phyloP scores from a whole-genome alignment of 2,113 vertebrate species.

The Rhea americana region DNA sequence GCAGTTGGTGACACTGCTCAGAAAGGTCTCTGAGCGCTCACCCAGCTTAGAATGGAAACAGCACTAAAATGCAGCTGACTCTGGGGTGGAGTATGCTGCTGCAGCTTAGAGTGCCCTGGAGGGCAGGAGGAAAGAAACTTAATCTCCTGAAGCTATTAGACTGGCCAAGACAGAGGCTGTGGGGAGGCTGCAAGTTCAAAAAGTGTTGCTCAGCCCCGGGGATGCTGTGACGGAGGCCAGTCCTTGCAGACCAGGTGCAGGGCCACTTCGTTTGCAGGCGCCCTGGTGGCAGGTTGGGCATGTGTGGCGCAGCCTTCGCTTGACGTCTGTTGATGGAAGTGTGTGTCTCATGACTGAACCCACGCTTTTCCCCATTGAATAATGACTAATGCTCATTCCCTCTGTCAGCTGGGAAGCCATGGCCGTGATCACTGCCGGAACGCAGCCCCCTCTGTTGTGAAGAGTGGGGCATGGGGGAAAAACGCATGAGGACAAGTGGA shows the following conservation, averaged over 20 bases:
- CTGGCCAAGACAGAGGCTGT: not conserved
- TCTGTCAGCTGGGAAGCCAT: not conserved
- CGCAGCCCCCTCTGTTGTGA: not conserved
- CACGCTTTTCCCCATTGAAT: not conserved
- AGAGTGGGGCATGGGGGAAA: not conserved
- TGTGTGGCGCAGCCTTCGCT: not conserved
- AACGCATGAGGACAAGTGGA: not conserved
- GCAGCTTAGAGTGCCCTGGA: too few species aligned
- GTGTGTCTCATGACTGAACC: not conserved
- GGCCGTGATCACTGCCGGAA: not conserved
- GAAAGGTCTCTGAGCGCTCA: not conserved
- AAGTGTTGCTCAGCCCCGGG: too few species aligned
- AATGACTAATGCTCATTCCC: not conserved
- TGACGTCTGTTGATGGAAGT: not conserved
- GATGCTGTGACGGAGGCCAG: not conserved
- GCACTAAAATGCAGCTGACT: not conserved
- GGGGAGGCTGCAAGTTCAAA: not conserved
- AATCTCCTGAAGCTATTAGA: not conserved
- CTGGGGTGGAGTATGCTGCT: rapidly evolving
- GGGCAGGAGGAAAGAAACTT: not conserved
- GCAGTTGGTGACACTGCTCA: not conserved
- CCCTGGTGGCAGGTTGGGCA: too few species aligned
- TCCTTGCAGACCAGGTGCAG: not conserved
- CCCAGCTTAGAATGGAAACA: not conserved
- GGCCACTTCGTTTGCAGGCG: not conserved